These are phyloP conservation scores for Mus caroli DNA, from an alignment of 2,797 vertebrate genomes.

Conservation along the genomic window DNA sequence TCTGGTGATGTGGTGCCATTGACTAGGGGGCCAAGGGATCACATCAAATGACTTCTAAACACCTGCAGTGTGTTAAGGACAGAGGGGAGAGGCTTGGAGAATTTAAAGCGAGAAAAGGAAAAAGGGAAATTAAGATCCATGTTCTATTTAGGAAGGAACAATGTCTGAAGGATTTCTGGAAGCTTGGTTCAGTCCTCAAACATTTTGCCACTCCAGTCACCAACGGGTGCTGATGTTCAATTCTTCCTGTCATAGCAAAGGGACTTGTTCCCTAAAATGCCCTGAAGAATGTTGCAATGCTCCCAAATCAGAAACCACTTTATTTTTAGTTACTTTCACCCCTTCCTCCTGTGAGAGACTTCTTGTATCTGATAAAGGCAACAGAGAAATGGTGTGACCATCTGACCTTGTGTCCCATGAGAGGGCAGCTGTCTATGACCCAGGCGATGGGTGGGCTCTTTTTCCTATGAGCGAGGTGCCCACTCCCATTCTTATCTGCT, in stretches of 20 bases:
- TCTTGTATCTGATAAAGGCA: slow-evolving; percentile 51
- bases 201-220: slow-evolving; percentile 35
- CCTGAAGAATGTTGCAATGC: slow-evolving; percentile 39
- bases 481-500: neutral
- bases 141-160: neutral
- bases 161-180: slow-evolving; percentile 47
- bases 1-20: neutral
- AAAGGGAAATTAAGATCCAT: neutral
- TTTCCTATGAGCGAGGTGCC: neutral
- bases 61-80: neutral
- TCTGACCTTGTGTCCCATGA: neutral
- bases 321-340: slow-evolving; percentile 82
- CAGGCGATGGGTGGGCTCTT: neutral
- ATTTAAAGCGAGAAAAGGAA: neutral
- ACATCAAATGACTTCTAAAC: slow-evolving; percentile 5
- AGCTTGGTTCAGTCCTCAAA: neutral
- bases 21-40: neutral
- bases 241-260: slow-evolving; percentile 65
- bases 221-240: slow-evolving; percentile 54
- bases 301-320: slow-evolving; percentile 66
- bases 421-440: neutral
- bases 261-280: slow-evolving; percentile 65
- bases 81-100: neutral
- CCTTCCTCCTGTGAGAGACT: slow-evolving; percentile 71
- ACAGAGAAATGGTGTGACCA: neutral